These are phyloP conservation scores for Zaprionus capensis DNA, from an alignment of 1,140 invertebrate species.

Conservation along the genomic window DNA sequence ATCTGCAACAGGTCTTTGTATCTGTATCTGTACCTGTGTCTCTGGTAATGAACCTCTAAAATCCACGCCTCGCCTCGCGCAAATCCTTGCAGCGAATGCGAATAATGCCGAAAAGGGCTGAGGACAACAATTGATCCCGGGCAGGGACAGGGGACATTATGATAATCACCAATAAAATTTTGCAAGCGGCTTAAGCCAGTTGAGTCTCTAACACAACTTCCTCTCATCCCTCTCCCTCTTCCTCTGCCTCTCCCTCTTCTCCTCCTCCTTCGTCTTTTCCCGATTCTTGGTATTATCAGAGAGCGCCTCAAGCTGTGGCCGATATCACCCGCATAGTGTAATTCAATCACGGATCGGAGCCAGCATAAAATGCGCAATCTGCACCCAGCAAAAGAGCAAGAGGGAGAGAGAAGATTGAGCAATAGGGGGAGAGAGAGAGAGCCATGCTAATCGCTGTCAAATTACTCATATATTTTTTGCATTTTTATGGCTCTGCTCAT, in stretches of 20 bases:
- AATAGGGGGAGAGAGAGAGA: neutral
- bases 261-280: neutral
- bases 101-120: slow-evolving; percentile 52
- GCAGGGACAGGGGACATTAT: slow-evolving; percentile 55
- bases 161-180: slow-evolving; percentile 79
- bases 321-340: slow-evolving; percentile 67
- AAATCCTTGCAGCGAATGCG: slow-evolving; percentile 47
- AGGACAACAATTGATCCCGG: slow-evolving; percentile 38
- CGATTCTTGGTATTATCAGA: slow-evolving; percentile 1
- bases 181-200: slow-evolving; percentile 36
- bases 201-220: slow-evolving; percentile 10
- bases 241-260: slow-evolving; percentile 1
- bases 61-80: slow-evolving; percentile 66
- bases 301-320: neutral
- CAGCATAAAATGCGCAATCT: slow-evolving; percentile 78
- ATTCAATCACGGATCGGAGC: slow-evolving; percentile 57
- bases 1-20: neutral
- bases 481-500: slow-evolving; percentile 61
- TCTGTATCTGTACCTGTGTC: neutral
- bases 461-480: slow-evolving; percentile 67
- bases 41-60: slow-evolving; percentile 77
- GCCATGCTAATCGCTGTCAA: slow-evolving; percentile 72
- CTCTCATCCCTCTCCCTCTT: slow-evolving; percentile 16
- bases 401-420: neutral
- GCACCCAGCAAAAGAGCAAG: slow-evolving; percentile 18